Evolutionary conservation across 2,797 vertebrate species (phyloP).

Genomic region (Leptoclinus maculatus): DNA sequence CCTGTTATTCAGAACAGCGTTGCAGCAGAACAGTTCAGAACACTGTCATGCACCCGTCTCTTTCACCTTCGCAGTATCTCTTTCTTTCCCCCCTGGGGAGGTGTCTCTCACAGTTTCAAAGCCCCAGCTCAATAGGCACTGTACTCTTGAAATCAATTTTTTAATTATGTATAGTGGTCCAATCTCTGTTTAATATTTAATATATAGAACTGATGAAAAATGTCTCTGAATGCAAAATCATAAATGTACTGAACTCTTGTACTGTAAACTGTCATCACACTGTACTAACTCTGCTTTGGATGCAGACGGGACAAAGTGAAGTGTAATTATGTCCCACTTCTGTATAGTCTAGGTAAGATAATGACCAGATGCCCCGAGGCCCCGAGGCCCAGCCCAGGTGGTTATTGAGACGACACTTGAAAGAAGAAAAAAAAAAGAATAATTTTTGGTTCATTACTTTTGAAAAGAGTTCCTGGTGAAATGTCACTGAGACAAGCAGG

Average conservation of each 20-base stretch:
- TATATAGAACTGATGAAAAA: not conserved
- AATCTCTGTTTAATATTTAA: constrained; percentile 12
- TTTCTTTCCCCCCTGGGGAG: not conserved
- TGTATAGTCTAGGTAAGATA: constrained; percentile 65
- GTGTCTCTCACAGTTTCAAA: not conserved
- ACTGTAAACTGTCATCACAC: constrained; percentile 29
- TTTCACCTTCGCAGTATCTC: not conserved
- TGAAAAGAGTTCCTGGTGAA: constrained; percentile 61
- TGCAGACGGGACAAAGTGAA: constrained; percentile 50
- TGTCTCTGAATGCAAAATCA: not conserved
- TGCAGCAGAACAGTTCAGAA: not conserved
- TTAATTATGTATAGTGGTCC: not conserved
- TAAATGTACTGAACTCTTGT: constrained; percentile 1
- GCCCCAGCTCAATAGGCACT: not conserved
- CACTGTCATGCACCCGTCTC: not conserved
- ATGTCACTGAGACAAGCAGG: constrained; percentile 57
- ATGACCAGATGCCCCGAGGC: constrained; percentile 67
- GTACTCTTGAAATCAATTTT: not conserved
- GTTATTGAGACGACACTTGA: constrained; percentile 57
- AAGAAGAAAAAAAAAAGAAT: constrained; percentile 32
- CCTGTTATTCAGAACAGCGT: not conserved
- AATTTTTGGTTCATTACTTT: constrained; percentile 66
- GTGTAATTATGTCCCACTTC: constrained; percentile 70
- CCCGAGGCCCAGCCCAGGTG: constrained; percentile 60
- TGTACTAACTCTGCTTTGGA: constrained; percentile 36